A percentile compares a stretch with the other conserved stretches of the same genome.
These are phyloP conservation scores for Sebastes wilsoni DNA, from an alignment of 2,797 vertebrate genomes.

Conservation along the genomic window DNA sequence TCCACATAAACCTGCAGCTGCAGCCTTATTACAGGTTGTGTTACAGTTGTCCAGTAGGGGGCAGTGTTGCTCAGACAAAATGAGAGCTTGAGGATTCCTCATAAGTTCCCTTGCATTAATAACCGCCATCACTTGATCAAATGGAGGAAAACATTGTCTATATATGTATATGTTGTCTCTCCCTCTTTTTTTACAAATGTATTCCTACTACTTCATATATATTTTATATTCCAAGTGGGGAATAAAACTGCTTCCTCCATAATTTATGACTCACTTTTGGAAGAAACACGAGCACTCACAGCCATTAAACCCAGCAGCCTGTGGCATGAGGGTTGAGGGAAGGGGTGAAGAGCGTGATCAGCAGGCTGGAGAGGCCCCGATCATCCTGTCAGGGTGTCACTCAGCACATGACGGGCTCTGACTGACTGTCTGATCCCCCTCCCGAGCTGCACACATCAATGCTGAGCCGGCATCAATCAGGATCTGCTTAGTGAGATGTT, in stretches of 20 bases:
- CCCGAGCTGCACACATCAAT: constrained; percentile 27
- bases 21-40: not conserved
- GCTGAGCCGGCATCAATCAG: constrained; percentile 43
- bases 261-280: constrained; percentile 56
- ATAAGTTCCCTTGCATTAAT: not conserved
- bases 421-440: not conserved
- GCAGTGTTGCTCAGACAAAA: constrained; percentile 39
- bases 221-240: constrained; percentile 43
- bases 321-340: not conserved
- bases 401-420: constrained; percentile 3
- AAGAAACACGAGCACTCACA: constrained; percentile 39
- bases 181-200: not conserved
- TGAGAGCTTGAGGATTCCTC: not conserved
- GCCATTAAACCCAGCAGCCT: constrained; percentile 27
- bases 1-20: not conserved
- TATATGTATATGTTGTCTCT: not conserved
- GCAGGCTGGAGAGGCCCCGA: constrained; percentile 1
- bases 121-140: constrained; percentile 1
- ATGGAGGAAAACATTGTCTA: not conserved
- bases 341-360: constrained; percentile 5
- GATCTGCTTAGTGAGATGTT: not conserved
- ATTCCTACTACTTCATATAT: constrained; percentile 23
- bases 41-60: constrained; percentile 18
- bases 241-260: constrained; percentile 48
- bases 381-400: constrained; percentile 45